Evolutionary conservation across 2,888 invertebrate genomes (phyloP), one percentile per base, ranked within the genome.

Genomic region (Philereme transversata): DNA sequence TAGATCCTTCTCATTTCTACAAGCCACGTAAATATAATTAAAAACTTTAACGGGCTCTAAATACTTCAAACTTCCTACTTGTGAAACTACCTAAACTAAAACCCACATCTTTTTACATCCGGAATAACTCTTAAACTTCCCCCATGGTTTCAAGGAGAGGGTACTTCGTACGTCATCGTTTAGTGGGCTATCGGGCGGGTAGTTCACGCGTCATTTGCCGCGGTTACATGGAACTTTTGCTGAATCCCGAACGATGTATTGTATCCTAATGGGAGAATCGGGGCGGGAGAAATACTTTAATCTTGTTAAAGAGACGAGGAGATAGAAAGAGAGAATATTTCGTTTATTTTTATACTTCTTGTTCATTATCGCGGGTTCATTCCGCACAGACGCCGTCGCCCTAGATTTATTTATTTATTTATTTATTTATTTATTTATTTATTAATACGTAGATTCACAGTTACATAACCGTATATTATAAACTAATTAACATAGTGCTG

Each of bases 181-280:
- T 68, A 71, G 69, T 59, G 58, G 61, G 61, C 65, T 66, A 66
- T 62, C 64, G 48, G 59, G 66, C 49, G 68, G 68, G 48, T 54
- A 51, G 68, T 75, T 76, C 65, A 74, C 74, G 73, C 74, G 64
- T 70, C 75, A 74, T 74, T 76, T 72, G 57, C 58, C 67, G 64
- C 65, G 66, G 61, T 53, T 11, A 44, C 33, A 50, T 43, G n/a
- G 10, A 60, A 51, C 60, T 60, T 57, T 51, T 38, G 22, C 54
- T 46, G 60, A 60, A 51, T 51, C 55, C 51, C 45, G 41, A 47
- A 51, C 46, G 51, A 60, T 55, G 60, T 60, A 60, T 55, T 60
- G 60, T 60, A 38, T n/a, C 43, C 43, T 60, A 60, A 60, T 60
- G 55, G 60, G 44, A 10, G 47, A 46, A 45, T 35, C 22, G 54